phyloP scores from a whole-genome alignment of 2,113 vertebrate species.

The Muntiacus reevesi region DNA sequence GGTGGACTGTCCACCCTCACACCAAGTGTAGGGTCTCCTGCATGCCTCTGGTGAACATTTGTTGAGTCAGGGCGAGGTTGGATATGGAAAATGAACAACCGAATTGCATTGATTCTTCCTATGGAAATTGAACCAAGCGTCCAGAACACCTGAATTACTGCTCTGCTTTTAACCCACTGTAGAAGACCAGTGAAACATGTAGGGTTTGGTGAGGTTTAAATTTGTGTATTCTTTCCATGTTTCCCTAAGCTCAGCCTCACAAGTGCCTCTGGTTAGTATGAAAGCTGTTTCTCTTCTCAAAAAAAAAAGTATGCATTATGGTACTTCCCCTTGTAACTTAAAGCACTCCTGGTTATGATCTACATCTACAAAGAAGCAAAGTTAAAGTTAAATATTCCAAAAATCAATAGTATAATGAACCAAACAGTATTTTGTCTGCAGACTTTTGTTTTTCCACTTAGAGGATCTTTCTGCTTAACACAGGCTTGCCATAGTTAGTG shows the following conservation, averaged over 20 bases:
- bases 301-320: not conserved
- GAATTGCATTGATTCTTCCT: not conserved
- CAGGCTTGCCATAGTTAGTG: not conserved
- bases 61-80: not conserved
- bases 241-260: not conserved
- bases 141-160: not conserved
- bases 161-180: not conserved
- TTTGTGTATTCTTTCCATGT: not conserved
- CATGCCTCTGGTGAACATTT: not conserved
- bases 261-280: not conserved
- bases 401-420: not conserved
- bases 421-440: slow-evolving; percentile 27
- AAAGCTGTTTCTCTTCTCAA: not conserved
- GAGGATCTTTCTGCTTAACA: slow-evolving; percentile 37
- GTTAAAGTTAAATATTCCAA: not conserved
- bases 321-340: not conserved
- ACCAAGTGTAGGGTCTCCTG: not conserved
- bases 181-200: not conserved
- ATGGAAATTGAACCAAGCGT: not conserved
- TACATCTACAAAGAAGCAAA: not conserved
- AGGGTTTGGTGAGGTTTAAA: not conserved
- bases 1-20: not conserved
- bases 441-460: not conserved
- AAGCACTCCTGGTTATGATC: not conserved
- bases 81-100: not conserved